Percentiles rank a stretch among this genome's conserved stretches.
These are phyloP conservation scores for Eueides isabella DNA, from an alignment of 1,140 invertebrate species.

Conservation along the genomic window DNA sequence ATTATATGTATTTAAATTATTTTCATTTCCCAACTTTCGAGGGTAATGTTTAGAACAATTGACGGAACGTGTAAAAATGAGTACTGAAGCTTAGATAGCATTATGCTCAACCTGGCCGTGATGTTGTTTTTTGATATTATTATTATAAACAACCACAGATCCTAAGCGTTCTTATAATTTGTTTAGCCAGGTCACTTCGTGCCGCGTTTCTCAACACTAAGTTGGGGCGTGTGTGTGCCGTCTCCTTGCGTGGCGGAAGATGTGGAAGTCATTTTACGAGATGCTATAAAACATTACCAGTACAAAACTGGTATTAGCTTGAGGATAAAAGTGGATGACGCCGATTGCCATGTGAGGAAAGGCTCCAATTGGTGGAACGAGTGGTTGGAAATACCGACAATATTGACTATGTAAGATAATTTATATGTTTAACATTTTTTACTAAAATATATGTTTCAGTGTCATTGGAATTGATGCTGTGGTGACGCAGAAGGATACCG, in stretches of 20 bases:
- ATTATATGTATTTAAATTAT: no score
- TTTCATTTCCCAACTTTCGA: no score
- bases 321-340: slow-evolving; percentile 82
- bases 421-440: not conserved
- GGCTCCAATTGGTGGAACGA: slow-evolving; percentile 70
- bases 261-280: slow-evolving; percentile 82
- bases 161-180: slow-evolving; percentile 58
- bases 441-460: not conserved
- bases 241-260: slow-evolving; percentile 84
- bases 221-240: slow-evolving; percentile 87
- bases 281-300: slow-evolving; percentile 83
- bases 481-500: no score
- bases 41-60: no score
- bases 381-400: slow-evolving; percentile 73
- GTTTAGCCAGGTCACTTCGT: slow-evolving; percentile 87
- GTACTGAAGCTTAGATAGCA: no score
- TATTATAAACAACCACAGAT: not conserved
- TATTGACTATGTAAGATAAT: slow-evolving; percentile 75
- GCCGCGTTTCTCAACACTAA: slow-evolving; percentile 86
- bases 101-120: no score
- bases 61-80: no score
- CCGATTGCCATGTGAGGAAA: slow-evolving; percentile 83
- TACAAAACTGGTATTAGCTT: slow-evolving; percentile 82
- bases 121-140: not conserved
- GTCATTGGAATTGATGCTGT: no score